A percentile compares a stretch with the other conserved stretches of the same genome.
These are phyloP conservation scores for Eilema caniola DNA, from an alignment of 2,888 invertebrate genomes.

Conservation along the genomic window DNA sequence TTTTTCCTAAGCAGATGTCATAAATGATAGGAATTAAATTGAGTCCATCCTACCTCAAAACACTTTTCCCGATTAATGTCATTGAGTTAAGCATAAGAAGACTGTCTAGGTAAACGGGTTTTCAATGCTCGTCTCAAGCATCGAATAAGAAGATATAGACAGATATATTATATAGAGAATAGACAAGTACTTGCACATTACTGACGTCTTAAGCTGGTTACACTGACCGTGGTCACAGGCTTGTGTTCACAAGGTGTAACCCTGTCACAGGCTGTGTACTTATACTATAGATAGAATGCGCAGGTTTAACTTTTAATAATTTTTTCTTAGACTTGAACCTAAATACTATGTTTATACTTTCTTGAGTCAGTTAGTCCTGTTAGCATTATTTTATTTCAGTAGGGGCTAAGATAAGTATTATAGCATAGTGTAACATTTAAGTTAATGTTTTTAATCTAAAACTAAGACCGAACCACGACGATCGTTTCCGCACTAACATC, in stretches of 20 bases:
- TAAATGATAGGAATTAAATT: neutral
- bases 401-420: too few relatives aligned
- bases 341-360: too few relatives aligned
- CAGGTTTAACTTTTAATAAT: neutral
- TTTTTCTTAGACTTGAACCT: too few relatives aligned
- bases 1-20: neutral
- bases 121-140: neutral
- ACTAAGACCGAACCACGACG: too few relatives aligned
- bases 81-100: too few relatives aligned
- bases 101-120: neutral
- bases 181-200: neutral
- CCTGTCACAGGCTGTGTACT: neutral
- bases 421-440: too few relatives aligned
- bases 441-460: neutral
- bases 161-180: too few relatives aligned
- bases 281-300: neutral
- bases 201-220: neutral
- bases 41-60: neutral
- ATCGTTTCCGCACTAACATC: neutral
- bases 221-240: constrained; percentile 2
- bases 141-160: too few relatives aligned
- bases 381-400: too few relatives aligned
- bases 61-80: too few relatives aligned
- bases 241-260: neutral
- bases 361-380: too few relatives aligned